Percentiles rank a stretch among this genome's conserved stretches.
phyloP scores from a whole-genome alignment of 2,888 invertebrate species.

The Dendrolimus houi region DNA sequence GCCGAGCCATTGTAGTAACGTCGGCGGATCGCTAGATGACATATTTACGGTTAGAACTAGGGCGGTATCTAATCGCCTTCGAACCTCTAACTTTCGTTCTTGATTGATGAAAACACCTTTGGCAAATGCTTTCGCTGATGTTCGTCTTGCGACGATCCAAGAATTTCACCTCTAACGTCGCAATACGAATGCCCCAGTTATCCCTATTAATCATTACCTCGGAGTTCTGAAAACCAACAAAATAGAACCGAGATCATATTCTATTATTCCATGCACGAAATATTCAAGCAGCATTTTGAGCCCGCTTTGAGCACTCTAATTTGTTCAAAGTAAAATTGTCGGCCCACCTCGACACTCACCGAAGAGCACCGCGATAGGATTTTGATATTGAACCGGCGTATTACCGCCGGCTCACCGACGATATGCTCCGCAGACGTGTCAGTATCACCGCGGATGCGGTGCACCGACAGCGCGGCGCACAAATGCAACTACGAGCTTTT shows the following conservation, averaged over 20 bases:
- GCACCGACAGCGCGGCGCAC: conserved; percentile 63
- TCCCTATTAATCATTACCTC: conserved; percentile 79
- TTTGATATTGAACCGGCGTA: conserved; percentile 30
- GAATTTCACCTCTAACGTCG: conserved; percentile 81
- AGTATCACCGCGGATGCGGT: conserved; percentile 47
- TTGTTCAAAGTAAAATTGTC: conserved; percentile 80
- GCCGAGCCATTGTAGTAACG: conserved; percentile 76
- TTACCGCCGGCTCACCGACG: conserved; percentile 37
- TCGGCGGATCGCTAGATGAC: conserved; percentile 77
- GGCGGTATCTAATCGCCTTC: conserved; percentile 82
- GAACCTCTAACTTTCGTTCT: conserved; percentile 81
- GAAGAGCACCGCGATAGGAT: conserved; percentile 32
- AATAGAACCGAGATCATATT: conserved; percentile 79
- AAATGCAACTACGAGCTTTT: conserved; percentile 78
- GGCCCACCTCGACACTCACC: conserved; percentile 36
- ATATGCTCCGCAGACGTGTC: conserved; percentile 36
- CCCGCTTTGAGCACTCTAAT: conserved; percentile 81
- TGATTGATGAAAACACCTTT: conserved; percentile 82
- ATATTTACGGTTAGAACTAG: conserved; percentile 81
- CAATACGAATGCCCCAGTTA: conserved; percentile 80
- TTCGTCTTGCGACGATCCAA: conserved; percentile 78
- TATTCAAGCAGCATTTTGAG: conserved; percentile 58
- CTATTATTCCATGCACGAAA: conserved; percentile 79
- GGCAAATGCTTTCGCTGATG: conserved; percentile 81
- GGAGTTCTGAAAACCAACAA: conserved; percentile 77